Evolutionary conservation across 2,888 invertebrate species (phyloP).

Genomic region (Pemphredon lugubris): DNA sequence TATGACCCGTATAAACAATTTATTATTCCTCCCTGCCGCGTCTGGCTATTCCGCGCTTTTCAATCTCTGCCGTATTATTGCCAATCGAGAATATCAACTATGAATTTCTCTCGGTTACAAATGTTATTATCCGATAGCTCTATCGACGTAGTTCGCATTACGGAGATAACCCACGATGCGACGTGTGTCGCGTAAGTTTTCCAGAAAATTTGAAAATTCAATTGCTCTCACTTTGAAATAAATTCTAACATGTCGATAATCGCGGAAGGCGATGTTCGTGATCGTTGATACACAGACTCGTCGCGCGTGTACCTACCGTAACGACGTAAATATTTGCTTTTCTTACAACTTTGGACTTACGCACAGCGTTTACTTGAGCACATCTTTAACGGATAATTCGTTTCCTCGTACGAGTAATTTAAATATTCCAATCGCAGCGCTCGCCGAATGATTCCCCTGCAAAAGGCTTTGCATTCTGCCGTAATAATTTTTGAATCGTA

Average conservation of each 20-base stretch:
- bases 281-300: too few species aligned
- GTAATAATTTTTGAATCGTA: too few species aligned
- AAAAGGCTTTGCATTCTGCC: too few species aligned
- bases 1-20: constrained; percentile 49
- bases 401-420: not conserved
- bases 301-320: not conserved
- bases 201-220: too few species aligned
- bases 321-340: constrained; percentile 13
- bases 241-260: too few species aligned
- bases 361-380: not conserved
- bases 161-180: too few species aligned
- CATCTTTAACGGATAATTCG: not conserved
- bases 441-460: not conserved
- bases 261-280: too few species aligned
- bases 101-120: not conserved
- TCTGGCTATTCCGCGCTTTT: not conserved
- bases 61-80: not conserved
- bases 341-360: not conserved
- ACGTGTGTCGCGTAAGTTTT: too few species aligned
- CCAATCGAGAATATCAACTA: not conserved
- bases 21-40: constrained; percentile 27
- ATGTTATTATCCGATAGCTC: not conserved
- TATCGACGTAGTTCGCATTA: too few species aligned
- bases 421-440: not conserved
- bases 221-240: too few species aligned